phyloP scores from a whole-genome alignment of 2,888 invertebrate species.

The Acanthacorydalis orientalis region DNA sequence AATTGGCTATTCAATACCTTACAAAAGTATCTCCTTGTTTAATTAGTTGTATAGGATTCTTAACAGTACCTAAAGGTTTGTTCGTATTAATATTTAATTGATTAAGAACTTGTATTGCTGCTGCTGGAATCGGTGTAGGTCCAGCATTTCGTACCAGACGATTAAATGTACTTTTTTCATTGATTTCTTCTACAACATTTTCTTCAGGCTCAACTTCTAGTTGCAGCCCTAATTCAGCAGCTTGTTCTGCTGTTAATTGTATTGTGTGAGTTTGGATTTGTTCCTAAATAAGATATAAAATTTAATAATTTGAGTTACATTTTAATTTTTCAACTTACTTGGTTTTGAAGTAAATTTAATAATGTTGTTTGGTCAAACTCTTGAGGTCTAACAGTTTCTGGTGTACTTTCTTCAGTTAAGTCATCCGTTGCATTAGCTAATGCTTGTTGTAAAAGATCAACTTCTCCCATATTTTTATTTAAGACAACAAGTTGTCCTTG shows the following conservation, averaged over 20 bases:
- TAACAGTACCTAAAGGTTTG: slow-evolving; percentile 9
- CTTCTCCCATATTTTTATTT: not conserved
- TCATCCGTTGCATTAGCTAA: slow-evolving; percentile 1
- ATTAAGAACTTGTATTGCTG: not conserved
- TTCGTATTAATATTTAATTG: not conserved
- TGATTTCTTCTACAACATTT: not conserved
- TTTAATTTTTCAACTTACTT: too few species aligned
- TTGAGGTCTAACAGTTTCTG: not conserved
- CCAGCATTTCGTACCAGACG: not conserved
- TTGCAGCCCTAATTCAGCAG: slow-evolving; percentile 8
- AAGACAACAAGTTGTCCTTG: not conserved
- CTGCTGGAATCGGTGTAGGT: not conserved
- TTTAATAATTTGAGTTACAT: too few species aligned
- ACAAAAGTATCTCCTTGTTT: slow-evolving; percentile 8
- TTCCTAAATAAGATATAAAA: not conserved
- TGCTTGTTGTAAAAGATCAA: slow-evolving; percentile 5
- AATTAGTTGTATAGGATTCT: slow-evolving; percentile 11
- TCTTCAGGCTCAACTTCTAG: slow-evolving; percentile 3
- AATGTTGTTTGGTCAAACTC: not conserved
- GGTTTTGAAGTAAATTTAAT: not conserved
- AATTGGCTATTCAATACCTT: slow-evolving; percentile 1
- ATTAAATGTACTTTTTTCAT: not conserved
- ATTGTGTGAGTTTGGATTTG: slow-evolving; percentile 7
- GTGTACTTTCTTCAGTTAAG: not conserved
- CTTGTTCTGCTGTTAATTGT: slow-evolving; percentile 10